phyloP scores from a whole-genome alignment of 2,797 vertebrate species.

The Macropodus opercularis region DNA sequence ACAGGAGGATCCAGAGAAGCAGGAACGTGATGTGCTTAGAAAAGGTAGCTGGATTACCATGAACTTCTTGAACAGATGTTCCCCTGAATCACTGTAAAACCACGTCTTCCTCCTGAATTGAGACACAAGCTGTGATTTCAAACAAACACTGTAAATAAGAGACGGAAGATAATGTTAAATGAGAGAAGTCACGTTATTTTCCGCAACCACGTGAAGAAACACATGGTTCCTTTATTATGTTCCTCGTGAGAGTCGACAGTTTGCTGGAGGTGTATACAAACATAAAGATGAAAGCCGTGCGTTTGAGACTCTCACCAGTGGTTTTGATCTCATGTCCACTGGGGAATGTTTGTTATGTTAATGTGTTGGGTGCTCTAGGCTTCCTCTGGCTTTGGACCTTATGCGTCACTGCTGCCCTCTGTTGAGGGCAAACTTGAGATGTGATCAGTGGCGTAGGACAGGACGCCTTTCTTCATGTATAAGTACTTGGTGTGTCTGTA shows the following conservation, averaged over 20 bases:
- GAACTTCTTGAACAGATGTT: too few relatives aligned
- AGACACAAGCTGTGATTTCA: too few relatives aligned
- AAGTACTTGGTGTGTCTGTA: not conserved
- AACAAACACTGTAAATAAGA: too few relatives aligned
- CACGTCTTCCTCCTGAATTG: too few relatives aligned
- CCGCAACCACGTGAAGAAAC: too few relatives aligned
- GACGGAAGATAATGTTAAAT: too few relatives aligned
- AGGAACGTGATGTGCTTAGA: too few relatives aligned
- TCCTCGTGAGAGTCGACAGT: conserved; percentile 87
- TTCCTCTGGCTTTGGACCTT: conserved; percentile 7
- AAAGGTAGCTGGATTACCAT: too few relatives aligned
- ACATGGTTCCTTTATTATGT: not conserved
- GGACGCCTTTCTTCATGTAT: not conserved
- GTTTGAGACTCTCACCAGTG: conserved; percentile 90
- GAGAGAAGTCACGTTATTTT: too few relatives aligned
- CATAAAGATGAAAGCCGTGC: conserved; percentile 91
- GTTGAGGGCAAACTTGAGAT: conserved; percentile 22
- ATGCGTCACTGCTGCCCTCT: conserved; percentile 38
- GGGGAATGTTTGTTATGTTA: conserved; percentile 73
- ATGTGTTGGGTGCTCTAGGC: not conserved
- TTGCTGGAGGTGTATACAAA: conserved; percentile 90
- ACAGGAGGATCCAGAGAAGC: too few relatives aligned
- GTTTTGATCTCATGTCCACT: conserved; percentile 89
- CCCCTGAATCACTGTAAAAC: too few relatives aligned
- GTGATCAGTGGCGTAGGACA: not conserved